Evolutionary conservation across 2,797 vertebrate genomes (phyloP).

Genomic region (Leptoclinus maculatus): DNA sequence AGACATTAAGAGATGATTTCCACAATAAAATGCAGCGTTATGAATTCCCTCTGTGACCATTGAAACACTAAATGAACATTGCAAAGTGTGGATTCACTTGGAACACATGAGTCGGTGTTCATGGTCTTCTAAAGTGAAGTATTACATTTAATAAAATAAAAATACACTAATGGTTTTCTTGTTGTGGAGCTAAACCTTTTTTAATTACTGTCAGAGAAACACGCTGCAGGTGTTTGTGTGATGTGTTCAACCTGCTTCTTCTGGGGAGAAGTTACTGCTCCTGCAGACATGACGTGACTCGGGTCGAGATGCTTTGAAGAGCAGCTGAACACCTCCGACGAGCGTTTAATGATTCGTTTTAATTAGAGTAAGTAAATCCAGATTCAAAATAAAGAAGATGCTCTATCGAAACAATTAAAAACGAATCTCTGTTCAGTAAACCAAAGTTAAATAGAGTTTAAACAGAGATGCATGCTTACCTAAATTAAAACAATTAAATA

Average conservation of each 20-base stretch:
- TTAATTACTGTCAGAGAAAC: neutral
- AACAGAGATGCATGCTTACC: too few species aligned
- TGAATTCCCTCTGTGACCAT: neutral
- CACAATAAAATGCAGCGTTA: neutral
- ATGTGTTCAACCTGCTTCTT: neutral
- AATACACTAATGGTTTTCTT: neutral
- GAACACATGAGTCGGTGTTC: neutral
- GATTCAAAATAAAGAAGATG: too few species aligned
- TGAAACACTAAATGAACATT: neutral
- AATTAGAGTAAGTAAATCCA: too few species aligned
- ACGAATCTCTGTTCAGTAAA: too few species aligned
- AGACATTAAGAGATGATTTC: neutral
- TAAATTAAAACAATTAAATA: too few species aligned
- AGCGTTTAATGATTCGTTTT: too few species aligned
- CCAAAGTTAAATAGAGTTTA: too few species aligned
- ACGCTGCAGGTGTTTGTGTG: neutral
- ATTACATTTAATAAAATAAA: neutral
- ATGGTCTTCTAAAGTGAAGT: neutral
- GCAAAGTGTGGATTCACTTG: neutral
- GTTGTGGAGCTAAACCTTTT: neutral
- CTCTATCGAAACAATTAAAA: too few species aligned
- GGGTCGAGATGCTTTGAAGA: too few species aligned
- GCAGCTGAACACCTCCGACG: too few species aligned
- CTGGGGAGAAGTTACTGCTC: neutral
- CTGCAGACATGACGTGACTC: neutral